These are phyloP conservation scores for Chloroceryle amazona DNA, from an alignment of 2,797 vertebrate genomes.

Conservation along the genomic window DNA sequence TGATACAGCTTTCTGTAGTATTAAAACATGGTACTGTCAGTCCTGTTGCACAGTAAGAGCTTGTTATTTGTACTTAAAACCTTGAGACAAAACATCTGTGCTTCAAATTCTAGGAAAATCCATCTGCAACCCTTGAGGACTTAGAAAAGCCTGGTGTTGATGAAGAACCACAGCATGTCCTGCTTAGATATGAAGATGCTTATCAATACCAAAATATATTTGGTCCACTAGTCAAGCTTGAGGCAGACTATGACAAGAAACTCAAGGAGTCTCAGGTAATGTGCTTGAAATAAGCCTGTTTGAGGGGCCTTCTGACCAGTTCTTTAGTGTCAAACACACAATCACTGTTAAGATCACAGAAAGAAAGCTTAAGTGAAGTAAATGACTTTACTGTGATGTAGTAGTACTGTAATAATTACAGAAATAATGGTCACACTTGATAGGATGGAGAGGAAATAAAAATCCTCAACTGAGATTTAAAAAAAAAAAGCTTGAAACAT, in stretches of 20 bases:
- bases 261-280: constrained; percentile 98
- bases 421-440: background rate
- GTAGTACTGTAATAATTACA: background rate
- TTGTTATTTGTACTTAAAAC: background rate
- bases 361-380: background rate
- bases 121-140: constrained; percentile 95
- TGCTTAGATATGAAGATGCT: constrained; percentile 97
- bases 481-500: background rate
- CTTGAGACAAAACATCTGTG: background rate
- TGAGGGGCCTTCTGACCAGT: background rate
- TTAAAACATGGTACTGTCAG: rapidly evolving
- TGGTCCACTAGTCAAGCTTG: constrained; percentile 96
- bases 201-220: constrained; percentile 99
- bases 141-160: constrained; percentile 98
- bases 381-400: background rate
- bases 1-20: background rate
- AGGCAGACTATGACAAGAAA: constrained; percentile 99
- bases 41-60: background rate
- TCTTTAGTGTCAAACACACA: background rate
- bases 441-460: background rate
- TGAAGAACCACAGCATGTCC: constrained; percentile 96
- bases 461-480: background rate
- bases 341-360: background rate
- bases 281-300: background rate
- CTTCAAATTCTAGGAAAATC: constrained; percentile 89